These are phyloP conservation scores for Ormyrus pomaceus DNA, from an alignment of 2,888 invertebrate species.

Conservation along the genomic window DNA sequence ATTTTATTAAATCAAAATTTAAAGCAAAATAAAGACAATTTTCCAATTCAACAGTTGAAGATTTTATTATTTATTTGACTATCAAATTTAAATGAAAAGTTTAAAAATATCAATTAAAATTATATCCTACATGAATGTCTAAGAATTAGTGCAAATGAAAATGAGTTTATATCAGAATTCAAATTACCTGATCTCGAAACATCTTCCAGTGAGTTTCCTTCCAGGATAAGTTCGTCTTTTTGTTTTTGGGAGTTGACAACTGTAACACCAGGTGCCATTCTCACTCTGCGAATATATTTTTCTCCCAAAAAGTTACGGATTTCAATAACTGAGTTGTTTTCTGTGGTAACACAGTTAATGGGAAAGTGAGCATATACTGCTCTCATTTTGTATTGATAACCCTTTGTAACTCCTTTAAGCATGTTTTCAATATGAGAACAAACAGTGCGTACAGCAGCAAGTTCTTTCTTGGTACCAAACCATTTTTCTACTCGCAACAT, in stretches of 20 bases:
- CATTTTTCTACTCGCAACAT: slow-evolving; percentile 95
- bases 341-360: slow-evolving; percentile 97
- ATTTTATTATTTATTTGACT: no score
- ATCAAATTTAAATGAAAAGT: no score
- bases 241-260: slow-evolving; percentile 94
- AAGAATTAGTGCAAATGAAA: no score
- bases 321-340: slow-evolving; percentile 92
- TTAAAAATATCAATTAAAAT: no score
- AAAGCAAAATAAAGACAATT: no score
- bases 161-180: neutral
- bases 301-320: slow-evolving; percentile 99
- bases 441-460: slow-evolving; percentile 98
- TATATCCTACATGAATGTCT: no score
- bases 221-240: slow-evolving; percentile 98
- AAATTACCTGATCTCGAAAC: slow-evolving; percentile 92
- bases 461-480: slow-evolving; percentile 98
- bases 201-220: slow-evolving; percentile 95
- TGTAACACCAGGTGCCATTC: slow-evolving; percentile 96
- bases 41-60: no score
- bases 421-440: slow-evolving; percentile 99
- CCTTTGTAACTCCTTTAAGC: slow-evolving; percentile 95
- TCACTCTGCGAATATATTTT: slow-evolving; percentile 95
- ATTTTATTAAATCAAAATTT: no score
- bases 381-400: slow-evolving; percentile 99
- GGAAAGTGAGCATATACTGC: slow-evolving; percentile 99